A percentile compares a stretch with the other conserved stretches of the same genome.
Evolutionary conservation across 2,113 vertebrate species (phyloP).

Genomic region (Apteryx mantelli): DNA sequence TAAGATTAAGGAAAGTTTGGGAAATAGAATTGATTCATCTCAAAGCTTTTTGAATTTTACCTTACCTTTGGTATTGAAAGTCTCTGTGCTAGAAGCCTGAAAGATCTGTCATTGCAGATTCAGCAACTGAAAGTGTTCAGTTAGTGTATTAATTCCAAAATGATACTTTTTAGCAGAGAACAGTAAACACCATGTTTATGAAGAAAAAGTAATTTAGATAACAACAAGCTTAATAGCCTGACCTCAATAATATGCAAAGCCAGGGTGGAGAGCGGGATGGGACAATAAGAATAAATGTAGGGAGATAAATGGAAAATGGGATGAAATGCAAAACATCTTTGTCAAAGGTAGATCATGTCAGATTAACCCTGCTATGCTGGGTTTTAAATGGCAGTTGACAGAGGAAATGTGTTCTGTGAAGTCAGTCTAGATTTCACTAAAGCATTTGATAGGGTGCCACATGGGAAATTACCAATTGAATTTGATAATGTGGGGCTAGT

Average conservation of each 20-base stretch:
- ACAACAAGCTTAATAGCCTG: neutral
- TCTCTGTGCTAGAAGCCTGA: neutral
- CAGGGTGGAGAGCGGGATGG: neutral
- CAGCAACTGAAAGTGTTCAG: neutral
- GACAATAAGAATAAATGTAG: neutral
- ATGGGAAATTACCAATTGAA: conserved; percentile 50
- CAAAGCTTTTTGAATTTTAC: neutral
- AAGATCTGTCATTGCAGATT: neutral
- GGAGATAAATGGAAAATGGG: neutral
- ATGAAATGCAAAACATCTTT: conserved; percentile 18
- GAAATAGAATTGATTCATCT: neutral
- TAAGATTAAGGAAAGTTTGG: neutral
- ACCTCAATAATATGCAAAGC: neutral
- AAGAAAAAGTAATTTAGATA: neutral
- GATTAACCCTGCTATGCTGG: neutral
- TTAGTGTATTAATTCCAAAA: neutral
- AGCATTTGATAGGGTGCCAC: conserved; percentile 39
- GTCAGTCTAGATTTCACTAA: conserved; percentile 54
- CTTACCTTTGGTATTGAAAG: neutral
- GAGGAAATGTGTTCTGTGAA: conserved; percentile 38
- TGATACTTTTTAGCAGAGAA: neutral
- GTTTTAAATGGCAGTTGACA: conserved; percentile 46
- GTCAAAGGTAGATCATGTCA: neutral
- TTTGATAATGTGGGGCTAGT: conserved; percentile 46
- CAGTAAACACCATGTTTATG: neutral